A percentile compares a stretch with the other conserved stretches of the same genome.
Evolutionary conservation across 2,797 vertebrate genomes (phyloP).

Genomic region (Tenualosa thibaudeaui): DNA sequence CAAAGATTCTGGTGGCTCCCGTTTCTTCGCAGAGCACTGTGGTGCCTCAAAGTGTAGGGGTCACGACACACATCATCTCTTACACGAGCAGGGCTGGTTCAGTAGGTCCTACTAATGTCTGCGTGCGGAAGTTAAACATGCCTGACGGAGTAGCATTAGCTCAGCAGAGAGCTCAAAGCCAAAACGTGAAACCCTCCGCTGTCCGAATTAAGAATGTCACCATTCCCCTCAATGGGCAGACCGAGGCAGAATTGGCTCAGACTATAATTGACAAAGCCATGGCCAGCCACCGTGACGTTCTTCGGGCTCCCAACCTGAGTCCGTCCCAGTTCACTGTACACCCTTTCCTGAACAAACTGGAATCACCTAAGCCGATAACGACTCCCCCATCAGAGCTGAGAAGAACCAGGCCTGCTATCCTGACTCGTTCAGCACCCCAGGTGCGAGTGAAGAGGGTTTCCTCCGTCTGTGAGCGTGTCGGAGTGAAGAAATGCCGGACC

Average conservation of each 20-base stretch:
- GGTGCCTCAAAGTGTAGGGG: background rate
- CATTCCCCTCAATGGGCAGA: conserved; percentile 35
- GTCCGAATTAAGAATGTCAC: conserved; percentile 25
- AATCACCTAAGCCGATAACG: conserved; percentile 30
- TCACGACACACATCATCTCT: conserved; percentile 41
- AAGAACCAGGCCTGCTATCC: conserved; percentile 13
- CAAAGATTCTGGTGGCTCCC: conserved; percentile 55
- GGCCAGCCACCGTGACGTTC: conserved; percentile 57
- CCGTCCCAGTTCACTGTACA: conserved; percentile 36
- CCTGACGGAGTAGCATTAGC: conserved; percentile 24
- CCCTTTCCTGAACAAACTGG: conserved; percentile 39
- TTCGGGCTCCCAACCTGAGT: conserved; percentile 16
- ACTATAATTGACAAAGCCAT: conserved; percentile 69
- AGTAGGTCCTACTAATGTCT: conserved; percentile 35
- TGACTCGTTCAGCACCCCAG: conserved; percentile 56
- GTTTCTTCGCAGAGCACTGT: background rate
- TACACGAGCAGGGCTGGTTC: conserved; percentile 44
- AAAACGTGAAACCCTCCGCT: background rate
- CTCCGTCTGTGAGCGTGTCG: conserved; percentile 64
- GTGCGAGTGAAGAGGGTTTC: conserved; percentile 79
- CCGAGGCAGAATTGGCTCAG: conserved; percentile 57
- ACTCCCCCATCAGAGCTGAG: conserved; percentile 33
- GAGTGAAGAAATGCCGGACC: conserved; percentile 73
- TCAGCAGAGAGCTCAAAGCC: conserved; percentile 32
- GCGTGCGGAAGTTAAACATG: conserved; percentile 41